Conservation (phyloP, 2,888 invertebrate genomes). For the Argynnis bischoffii region DNA sequence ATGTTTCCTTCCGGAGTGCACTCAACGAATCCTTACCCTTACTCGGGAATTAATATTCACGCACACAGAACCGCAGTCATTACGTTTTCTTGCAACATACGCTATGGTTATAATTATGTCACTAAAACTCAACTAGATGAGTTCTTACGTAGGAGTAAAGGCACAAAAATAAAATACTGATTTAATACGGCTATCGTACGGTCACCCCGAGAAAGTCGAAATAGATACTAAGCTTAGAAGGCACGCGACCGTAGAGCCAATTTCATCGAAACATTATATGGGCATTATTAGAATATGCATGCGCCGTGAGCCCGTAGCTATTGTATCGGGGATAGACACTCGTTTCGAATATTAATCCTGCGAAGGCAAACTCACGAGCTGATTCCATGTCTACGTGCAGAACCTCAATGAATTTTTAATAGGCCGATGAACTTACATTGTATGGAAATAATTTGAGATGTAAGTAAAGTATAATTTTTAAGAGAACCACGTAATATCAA, state of each 20-base stretch:
- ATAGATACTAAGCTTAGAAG: slow-evolving; percentile 65
- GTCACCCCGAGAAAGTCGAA: slow-evolving; percentile 62
- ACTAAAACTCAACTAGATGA: neutral
- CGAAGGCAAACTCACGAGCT: slow-evolving; percentile 60
- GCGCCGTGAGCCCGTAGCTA: slow-evolving; percentile 71
- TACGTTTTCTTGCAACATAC: slow-evolving; percentile 36
- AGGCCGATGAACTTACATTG: slow-evolving; percentile 67
- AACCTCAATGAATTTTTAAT: slow-evolving; percentile 55
- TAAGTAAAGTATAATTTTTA: slow-evolving; percentile 22
- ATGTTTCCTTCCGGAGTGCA: slow-evolving; percentile 61
- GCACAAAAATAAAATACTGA: neutral
- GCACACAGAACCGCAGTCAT: slow-evolving; percentile 41
- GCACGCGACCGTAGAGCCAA: slow-evolving; percentile 69
- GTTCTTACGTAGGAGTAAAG: neutral
- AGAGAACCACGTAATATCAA: slow-evolving; percentile 13
- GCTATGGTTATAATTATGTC: slow-evolving; percentile 42
- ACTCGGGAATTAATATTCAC: slow-evolving; percentile 40
- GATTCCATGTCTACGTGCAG: slow-evolving; percentile 53
- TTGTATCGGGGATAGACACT: slow-evolving; percentile 68
- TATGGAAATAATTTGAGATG: slow-evolving; percentile 46
- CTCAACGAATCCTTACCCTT: slow-evolving; percentile 41
- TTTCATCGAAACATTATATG: slow-evolving; percentile 79
- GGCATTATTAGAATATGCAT: slow-evolving; percentile 80
- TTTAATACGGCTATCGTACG: slow-evolving; percentile 22
- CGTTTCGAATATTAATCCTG: slow-evolving; percentile 79